Evolutionary conservation across 2,113 vertebrate species (phyloP).

Genomic region (Paracanthobrama guichenoti): DNA sequence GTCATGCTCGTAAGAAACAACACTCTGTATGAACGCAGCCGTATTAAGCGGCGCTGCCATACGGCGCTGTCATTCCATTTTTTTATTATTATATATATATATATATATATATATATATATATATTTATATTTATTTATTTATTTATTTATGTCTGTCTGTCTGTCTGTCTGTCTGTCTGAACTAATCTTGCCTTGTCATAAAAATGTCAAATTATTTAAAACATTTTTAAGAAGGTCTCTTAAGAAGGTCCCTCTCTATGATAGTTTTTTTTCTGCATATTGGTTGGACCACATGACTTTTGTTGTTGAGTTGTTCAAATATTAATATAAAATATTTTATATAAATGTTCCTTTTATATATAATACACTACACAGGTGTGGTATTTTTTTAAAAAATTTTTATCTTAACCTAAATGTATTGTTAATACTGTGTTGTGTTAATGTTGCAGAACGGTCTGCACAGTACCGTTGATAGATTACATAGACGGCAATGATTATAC

Average conservation of each 20-base stretch:
- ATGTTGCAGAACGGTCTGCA: conserved; percentile 95
- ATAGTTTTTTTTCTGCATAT: neutral
- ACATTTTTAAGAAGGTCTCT: neutral
- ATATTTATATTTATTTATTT: too few species aligned
- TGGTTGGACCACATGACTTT: neutral
- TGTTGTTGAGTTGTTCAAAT: neutral
- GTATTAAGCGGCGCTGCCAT: too few species aligned
- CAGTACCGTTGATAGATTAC: conserved; percentile 99
- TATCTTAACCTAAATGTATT: neutral
- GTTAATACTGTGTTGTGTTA: conserved; percentile 60
- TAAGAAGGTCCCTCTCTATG: neutral
- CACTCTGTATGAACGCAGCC: too few species aligned
- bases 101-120: too few species aligned
- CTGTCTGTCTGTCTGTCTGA: too few species aligned
- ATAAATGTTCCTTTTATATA: too few species aligned
- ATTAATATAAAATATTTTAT: neutral
- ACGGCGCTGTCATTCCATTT: too few species aligned
- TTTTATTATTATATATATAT: too few species aligned
- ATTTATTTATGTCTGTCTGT: too few species aligned
- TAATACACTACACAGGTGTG: neutral
- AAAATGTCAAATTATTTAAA: neutral
- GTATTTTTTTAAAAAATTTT: neutral
- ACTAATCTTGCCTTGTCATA: neutral
- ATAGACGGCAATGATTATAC: conserved; percentile 99
- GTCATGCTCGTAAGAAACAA: too few species aligned